phyloP scores from a whole-genome alignment of 2,113 vertebrate species.

The Aplodontia rufa region DNA sequence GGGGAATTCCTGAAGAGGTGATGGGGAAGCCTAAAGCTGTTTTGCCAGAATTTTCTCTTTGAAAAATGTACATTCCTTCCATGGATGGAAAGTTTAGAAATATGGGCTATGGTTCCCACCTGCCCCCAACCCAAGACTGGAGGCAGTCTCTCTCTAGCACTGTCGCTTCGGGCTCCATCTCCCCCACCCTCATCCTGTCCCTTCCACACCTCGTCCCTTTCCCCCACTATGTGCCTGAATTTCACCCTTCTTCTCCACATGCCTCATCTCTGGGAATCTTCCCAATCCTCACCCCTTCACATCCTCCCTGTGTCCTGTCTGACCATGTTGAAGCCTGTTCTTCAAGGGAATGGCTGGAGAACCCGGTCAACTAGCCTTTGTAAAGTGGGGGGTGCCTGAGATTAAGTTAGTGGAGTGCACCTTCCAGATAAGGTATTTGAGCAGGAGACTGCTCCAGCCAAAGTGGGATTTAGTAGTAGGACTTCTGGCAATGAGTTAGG shows the following conservation, averaged over 20 bases:
- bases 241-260: not conserved
- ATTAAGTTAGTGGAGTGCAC: not conserved
- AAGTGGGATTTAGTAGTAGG: not conserved
- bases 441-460: not conserved
- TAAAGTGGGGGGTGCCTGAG: not conserved
- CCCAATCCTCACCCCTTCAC: too few relatives aligned
- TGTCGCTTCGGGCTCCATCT: not conserved
- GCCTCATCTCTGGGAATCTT: not conserved
- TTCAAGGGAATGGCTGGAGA: not conserved
- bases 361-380: not conserved
- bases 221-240: too few relatives aligned
- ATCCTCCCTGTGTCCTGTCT: not conserved
- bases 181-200: not conserved
- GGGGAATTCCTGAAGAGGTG: not conserved
- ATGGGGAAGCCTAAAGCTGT: not conserved
- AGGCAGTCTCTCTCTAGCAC: not conserved
- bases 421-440: constrained; percentile 1
- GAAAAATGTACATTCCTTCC: not conserved
- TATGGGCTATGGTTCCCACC: not conserved
- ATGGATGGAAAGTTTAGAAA: not conserved
- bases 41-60: not conserved
- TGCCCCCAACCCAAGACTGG: not conserved
- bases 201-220: too few relatives aligned
- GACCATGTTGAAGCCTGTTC: not conserved
- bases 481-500: not conserved